A percentile compares a stretch with the other conserved stretches of the same genome.
phyloP scores from a whole-genome alignment of 2,797 vertebrate species.

The Euphonia xanthogaster region DNA sequence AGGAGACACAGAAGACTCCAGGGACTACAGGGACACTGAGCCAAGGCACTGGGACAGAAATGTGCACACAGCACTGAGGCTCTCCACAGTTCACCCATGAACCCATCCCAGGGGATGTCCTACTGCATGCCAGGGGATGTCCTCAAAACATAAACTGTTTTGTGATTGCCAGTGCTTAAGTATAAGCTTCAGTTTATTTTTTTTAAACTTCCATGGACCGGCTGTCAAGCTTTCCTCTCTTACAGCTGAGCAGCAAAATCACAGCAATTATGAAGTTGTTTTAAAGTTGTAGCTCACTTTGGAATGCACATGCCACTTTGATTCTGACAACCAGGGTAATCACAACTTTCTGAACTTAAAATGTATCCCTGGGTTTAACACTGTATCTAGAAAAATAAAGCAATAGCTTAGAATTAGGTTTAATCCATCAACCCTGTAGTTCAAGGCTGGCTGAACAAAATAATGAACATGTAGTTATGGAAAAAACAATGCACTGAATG shows the following conservation, averaged over 20 bases:
- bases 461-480: not conserved
- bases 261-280: not conserved
- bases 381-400: not conserved
- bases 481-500: not conserved
- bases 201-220: not conserved
- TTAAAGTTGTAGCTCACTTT: not conserved
- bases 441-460: not conserved
- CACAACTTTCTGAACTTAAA: not conserved
- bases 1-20: not conserved
- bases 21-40: fast-evolving
- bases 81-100: not conserved
- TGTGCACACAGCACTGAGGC: not conserved
- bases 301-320: fast-evolving
- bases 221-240: not conserved
- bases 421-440: not conserved
- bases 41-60: not conserved
- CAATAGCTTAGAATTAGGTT: not conserved
- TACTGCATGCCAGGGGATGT: not conserved
- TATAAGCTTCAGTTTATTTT: not conserved
- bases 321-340: not conserved
- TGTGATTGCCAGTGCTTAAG: not conserved
- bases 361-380: not conserved
- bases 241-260: not conserved
- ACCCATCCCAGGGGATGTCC: not conserved
- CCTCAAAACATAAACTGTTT: not conserved